A percentile compares a stretch with the other conserved stretches of the same genome.
phyloP scores from a whole-genome alignment of 2,888 invertebrate species.

The Epinotia brunnichana region DNA sequence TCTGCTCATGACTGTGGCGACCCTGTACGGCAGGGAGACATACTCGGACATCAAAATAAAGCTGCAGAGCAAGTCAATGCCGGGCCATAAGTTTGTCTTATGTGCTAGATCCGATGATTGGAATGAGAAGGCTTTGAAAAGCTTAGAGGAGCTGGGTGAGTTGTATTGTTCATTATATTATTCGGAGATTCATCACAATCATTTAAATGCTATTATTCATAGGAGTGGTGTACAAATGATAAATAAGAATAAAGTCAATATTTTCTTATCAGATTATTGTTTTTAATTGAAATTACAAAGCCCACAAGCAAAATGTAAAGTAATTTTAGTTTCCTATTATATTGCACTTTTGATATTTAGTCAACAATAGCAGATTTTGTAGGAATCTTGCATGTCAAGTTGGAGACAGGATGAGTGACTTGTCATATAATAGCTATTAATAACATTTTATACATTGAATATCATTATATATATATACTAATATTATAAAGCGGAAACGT shows the following conservation, averaged over 20 bases:
- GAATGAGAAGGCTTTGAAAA: constrained; percentile 88
- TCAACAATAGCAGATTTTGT: no score
- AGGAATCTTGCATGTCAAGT: background rate
- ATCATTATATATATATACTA: background rate
- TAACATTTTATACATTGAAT: background rate
- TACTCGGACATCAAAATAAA: constrained; percentile 93
- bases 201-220: background rate
- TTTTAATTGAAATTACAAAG: background rate
- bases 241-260: background rate
- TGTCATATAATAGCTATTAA: background rate
- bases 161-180: constrained; percentile 9
- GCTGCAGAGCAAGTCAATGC: constrained; percentile 87
- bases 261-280: background rate
- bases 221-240: background rate
- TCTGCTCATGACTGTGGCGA: constrained; percentile 90
- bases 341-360: no score
- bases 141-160: constrained; percentile 87
- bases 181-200: background rate
- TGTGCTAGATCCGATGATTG: constrained; percentile 94
- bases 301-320: background rate
- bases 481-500: no score
- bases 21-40: constrained; percentile 90
- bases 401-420: background rate
- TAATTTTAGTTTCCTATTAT: background rate
- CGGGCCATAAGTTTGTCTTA: constrained; percentile 95